These are phyloP conservation scores for Arctocebus calabarensis DNA, from an alignment of 2,797 vertebrate species.

Conservation along the genomic window DNA sequence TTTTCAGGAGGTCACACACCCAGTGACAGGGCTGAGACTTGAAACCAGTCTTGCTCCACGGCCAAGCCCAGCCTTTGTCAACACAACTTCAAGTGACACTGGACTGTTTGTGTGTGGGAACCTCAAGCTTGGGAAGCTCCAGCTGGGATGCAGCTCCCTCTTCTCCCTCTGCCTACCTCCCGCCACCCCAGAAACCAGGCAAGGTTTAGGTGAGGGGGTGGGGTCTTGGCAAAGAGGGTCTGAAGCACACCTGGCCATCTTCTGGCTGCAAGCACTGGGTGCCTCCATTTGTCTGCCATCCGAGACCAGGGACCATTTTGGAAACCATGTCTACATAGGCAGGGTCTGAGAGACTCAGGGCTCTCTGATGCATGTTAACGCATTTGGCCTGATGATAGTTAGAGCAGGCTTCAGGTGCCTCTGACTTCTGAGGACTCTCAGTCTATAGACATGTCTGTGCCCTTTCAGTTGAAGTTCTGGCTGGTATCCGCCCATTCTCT, in stretches of 20 bases:
- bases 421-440: background rate
- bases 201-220: background rate
- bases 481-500: background rate
- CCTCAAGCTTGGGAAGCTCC: background rate
- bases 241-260: background rate
- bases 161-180: rapidly evolving
- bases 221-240: background rate
- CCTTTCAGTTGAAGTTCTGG: background rate
- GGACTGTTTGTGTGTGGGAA: background rate
- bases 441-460: rapidly evolving
- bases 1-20: background rate
- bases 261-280: background rate
- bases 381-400: background rate
- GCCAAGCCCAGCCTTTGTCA: background rate
- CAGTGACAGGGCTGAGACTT: background rate
- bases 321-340: background rate
- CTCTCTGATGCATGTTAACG: background rate
- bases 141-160: background rate
- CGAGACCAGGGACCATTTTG: background rate
- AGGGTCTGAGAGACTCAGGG: background rate
- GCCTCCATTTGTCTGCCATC: no score
- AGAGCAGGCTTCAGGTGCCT: background rate
- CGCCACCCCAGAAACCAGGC: no score
- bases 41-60: background rate
- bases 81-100: background rate